phyloP scores from a whole-genome alignment of 2,113 vertebrate genomes.

The Ctenomys sociabilis region DNA sequence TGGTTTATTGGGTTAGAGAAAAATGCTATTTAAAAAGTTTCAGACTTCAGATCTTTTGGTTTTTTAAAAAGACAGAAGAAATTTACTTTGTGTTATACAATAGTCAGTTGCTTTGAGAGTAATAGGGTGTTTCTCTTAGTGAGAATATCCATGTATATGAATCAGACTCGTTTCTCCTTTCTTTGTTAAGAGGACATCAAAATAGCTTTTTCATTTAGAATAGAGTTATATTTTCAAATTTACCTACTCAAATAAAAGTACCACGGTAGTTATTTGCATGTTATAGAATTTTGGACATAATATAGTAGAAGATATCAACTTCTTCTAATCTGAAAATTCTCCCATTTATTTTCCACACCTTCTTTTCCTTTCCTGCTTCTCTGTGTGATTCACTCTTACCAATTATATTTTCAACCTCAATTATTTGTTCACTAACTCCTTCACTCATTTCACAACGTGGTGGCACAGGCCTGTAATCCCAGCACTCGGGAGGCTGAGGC shows the following conservation, averaged over 20 bases:
- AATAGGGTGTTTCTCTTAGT: neutral
- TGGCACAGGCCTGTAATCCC: too few relatives aligned
- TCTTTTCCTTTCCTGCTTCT: too few relatives aligned
- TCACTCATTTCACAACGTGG: neutral
- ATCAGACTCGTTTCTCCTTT: neutral
- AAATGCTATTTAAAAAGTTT: neutral
- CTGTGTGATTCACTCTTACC: neutral
- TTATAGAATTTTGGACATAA: neutral
- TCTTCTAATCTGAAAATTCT: slow-evolving; percentile 12
- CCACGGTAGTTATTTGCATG: neutral
- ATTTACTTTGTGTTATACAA: neutral
- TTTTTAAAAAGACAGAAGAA: slow-evolving; percentile 26
- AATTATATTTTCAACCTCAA: neutral
- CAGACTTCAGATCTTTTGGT: neutral
- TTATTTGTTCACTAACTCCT: slow-evolving; percentile 45
- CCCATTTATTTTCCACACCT: neutral
- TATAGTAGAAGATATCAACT: neutral
- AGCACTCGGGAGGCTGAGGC: too few relatives aligned
- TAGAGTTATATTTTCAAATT: neutral
- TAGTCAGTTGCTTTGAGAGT: slow-evolving; percentile 12
- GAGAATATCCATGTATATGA: neutral
- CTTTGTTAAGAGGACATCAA: neutral
- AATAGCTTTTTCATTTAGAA: neutral
- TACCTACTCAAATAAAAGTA: slow-evolving; percentile 29
- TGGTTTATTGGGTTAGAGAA: slow-evolving; percentile 34